These are phyloP conservation scores for Musca domestica DNA, from an alignment of 1,140 invertebrate genomes.

Conservation along the genomic window DNA sequence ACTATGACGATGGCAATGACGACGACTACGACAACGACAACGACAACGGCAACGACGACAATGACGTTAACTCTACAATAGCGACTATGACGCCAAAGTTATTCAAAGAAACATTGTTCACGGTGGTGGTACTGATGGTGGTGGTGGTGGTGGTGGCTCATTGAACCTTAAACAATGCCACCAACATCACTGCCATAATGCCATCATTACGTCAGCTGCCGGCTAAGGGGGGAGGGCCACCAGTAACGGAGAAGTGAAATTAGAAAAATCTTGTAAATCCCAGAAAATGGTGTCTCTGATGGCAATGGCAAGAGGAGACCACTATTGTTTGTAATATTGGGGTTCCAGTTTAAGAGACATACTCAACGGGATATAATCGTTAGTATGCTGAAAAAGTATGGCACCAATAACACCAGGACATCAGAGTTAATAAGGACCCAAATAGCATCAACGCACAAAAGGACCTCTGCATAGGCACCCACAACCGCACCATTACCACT, in stretches of 20 bases:
- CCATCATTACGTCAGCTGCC: no score
- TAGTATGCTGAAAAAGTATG: slow-evolving; percentile 14
- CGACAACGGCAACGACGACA: neutral
- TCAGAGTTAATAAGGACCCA: slow-evolving; percentile 18
- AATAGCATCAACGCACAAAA: neutral
- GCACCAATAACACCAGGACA: slow-evolving; percentile 3
- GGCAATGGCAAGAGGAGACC: no score
- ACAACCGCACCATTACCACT: neutral
- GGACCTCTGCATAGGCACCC: neutral
- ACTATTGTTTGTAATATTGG: neutral
- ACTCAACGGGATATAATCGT: slow-evolving; percentile 10
- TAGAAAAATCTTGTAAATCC: neutral
- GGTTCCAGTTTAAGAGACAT: neutral
- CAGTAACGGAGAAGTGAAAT: neutral
- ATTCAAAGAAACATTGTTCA: neutral
- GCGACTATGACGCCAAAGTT: neutral
- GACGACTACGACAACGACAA: neutral
- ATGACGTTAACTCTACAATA: no score
- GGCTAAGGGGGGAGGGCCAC: no score
- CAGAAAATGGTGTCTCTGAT: neutral
- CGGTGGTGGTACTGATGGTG: neutral
- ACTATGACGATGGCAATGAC: neutral
- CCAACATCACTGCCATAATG: neutral
- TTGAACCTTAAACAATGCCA: neutral
- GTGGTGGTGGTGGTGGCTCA: neutral